Conservation (phyloP, 2,888 invertebrate genomes). For the Dione vanillae region DNA sequence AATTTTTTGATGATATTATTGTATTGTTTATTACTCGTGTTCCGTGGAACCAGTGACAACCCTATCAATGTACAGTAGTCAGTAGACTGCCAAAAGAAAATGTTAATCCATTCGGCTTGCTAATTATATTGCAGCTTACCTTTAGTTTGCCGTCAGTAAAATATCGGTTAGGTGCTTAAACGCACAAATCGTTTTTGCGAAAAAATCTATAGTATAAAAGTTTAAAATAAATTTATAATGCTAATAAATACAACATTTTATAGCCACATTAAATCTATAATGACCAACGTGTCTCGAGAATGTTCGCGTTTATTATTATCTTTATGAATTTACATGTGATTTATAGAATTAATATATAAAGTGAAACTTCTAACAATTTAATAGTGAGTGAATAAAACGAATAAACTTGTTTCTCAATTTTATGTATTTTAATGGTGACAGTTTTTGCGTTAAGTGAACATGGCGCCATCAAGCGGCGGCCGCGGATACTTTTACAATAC, state of each 20-base stretch:
- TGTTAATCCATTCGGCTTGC: slow-evolving; percentile 75
- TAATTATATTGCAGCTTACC: slow-evolving; percentile 74
- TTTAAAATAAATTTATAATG: slow-evolving; percentile 19
- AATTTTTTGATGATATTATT: neutral
- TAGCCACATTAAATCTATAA: neutral
- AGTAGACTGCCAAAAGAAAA: slow-evolving; percentile 78
- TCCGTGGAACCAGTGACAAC: slow-evolving; percentile 28
- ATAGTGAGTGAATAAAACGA: slow-evolving; percentile 33
- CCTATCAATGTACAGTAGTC: slow-evolving; percentile 52
- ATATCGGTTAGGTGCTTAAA: slow-evolving; percentile 55
- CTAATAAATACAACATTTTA: slow-evolving; percentile 23
- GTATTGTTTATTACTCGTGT: neutral
- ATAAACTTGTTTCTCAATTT: slow-evolving; percentile 54
- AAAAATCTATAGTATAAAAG: slow-evolving; percentile 7
- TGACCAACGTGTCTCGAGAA: slow-evolving; percentile 4
- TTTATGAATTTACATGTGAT: slow-evolving; percentile 30
- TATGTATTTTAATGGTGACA: slow-evolving; percentile 86
- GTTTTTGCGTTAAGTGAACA: slow-evolving; percentile 86
- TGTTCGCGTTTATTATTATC: slow-evolving; percentile 6
- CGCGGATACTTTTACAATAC: slow-evolving; percentile 78
- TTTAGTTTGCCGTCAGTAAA: slow-evolving; percentile 78
- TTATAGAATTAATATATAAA: slow-evolving; percentile 13
- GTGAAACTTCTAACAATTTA: slow-evolving; percentile 20
- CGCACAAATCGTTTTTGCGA: slow-evolving; percentile 25
- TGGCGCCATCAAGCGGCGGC: slow-evolving; percentile 85